These are phyloP conservation scores for Hirundo rustica DNA, from an alignment of 2,797 vertebrate species.

Conservation along the genomic window DNA sequence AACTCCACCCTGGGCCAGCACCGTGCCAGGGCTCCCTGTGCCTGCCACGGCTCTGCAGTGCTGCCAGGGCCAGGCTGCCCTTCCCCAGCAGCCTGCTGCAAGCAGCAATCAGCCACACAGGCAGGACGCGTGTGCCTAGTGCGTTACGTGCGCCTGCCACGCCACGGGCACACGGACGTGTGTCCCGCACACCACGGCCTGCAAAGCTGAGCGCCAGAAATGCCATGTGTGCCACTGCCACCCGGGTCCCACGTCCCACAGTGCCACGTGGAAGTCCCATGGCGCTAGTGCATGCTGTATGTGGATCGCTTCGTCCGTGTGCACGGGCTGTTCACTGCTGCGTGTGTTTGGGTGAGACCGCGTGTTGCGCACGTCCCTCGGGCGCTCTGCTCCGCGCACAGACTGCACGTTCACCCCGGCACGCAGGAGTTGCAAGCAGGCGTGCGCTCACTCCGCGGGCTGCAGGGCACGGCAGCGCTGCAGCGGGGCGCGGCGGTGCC, in stretches of 20 bases:
- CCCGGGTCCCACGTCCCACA: accelerated
- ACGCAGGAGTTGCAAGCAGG: accelerated
- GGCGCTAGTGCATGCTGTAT: not conserved
- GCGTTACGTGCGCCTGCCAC: not conserved
- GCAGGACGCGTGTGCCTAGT: accelerated
- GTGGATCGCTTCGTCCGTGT: not conserved
- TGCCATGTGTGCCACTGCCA: not conserved
- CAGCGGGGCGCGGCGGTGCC: accelerated
- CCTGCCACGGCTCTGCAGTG: not conserved
- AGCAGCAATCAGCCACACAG: not conserved
- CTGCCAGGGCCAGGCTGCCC: not conserved
- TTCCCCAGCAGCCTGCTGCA: not conserved
- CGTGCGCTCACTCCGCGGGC: accelerated
- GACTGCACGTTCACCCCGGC: accelerated
- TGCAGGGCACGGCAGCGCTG: not conserved
- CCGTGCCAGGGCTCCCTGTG: not conserved
- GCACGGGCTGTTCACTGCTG: accelerated
- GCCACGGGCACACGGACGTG: accelerated
- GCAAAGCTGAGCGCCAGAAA: not conserved
- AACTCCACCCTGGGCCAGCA: not conserved
- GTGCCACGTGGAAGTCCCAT: not conserved
- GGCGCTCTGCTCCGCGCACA: accelerated
- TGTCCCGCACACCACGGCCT: not conserved
- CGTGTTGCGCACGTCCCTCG: accelerated
- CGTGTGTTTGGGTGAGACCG: not conserved